A percentile compares a stretch with the other conserved stretches of the same genome.
These are phyloP conservation scores for Tangara arthus DNA, from an alignment of 2,797 vertebrate genomes.

Conservation along the genomic window DNA sequence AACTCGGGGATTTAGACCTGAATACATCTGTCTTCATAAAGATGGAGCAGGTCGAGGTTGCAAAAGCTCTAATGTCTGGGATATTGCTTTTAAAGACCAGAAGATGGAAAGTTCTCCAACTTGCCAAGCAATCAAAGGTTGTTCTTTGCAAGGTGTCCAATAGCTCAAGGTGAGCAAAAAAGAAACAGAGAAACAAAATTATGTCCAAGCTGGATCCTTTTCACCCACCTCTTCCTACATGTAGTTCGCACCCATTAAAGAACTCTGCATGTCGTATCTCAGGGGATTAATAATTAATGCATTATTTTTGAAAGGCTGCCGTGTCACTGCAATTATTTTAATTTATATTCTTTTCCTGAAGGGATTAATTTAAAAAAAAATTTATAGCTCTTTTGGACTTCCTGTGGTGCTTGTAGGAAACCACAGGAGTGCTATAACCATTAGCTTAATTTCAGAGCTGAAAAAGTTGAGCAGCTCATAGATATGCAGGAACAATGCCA, in stretches of 20 bases:
- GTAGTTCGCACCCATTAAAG: background rate
- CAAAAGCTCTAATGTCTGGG: background rate
- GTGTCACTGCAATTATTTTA: background rate
- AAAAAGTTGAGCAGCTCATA: background rate
- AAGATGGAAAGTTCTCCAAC: background rate
- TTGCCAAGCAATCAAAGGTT: background rate
- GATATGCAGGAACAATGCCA: background rate
- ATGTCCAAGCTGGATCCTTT: background rate
- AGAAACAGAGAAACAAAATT: background rate
- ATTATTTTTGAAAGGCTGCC: background rate
- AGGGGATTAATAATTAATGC: background rate
- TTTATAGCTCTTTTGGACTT: background rate
- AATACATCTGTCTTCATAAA: background rate
- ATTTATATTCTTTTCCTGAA: constrained; percentile 6
- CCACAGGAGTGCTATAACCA: background rate
- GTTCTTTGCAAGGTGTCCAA: background rate
- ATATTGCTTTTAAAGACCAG: background rate
- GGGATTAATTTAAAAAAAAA: background rate
- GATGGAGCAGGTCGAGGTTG: accelerated
- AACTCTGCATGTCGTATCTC: background rate
- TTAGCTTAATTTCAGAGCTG: background rate
- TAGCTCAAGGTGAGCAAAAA: background rate
- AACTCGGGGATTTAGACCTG: background rate
- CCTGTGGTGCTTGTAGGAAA: background rate
- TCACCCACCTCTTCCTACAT: background rate